These are phyloP conservation scores for Chromis chromis DNA, from an alignment of 2,797 vertebrate genomes.

Conservation along the genomic window DNA sequence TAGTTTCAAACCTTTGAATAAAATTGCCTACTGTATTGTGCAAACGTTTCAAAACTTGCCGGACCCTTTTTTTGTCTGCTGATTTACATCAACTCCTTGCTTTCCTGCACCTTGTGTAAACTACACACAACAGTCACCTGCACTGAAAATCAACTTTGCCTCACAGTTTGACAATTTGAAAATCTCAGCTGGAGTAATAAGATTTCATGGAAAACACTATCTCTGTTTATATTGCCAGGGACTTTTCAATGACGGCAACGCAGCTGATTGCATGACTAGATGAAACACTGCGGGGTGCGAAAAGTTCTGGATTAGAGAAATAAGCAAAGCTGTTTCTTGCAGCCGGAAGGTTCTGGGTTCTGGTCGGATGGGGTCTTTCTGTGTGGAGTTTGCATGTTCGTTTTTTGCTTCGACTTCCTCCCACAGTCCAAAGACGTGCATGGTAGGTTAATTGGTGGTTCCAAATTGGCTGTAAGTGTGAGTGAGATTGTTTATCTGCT, in stretches of 20 bases:
- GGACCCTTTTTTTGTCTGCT: slow-evolving; percentile 3
- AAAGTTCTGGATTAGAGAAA: slow-evolving; percentile 14
- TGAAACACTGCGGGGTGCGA: slow-evolving; percentile 5
- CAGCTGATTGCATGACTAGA: slow-evolving; percentile 8
- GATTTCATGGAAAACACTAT: slow-evolving; percentile 11
- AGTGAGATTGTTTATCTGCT: no score
- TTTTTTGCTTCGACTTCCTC: no score
- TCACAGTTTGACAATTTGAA: slow-evolving; percentile 31
- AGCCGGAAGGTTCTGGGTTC: no score
- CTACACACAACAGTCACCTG: slow-evolving; percentile 15
- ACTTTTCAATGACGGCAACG: slow-evolving; percentile 26
- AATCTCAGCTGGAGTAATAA: slow-evolving; percentile 4
- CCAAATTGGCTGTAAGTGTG: no score
- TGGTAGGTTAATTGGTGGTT: no score
- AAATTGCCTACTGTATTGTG: slow-evolving; percentile 19
- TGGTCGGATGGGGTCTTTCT: no score
- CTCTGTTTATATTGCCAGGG: slow-evolving; percentile 11
- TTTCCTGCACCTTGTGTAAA: slow-evolving; percentile 4
- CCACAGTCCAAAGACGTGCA: no score
- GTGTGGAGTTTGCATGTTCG: no score
- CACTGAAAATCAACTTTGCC: not conserved
- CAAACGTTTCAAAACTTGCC: slow-evolving; percentile 27
- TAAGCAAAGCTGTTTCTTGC: not conserved
- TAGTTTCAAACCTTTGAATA: not conserved
- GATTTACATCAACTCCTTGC: slow-evolving; percentile 23